Percentiles rank a stretch among this genome's conserved stretches.
Conservation (phyloP, 2,113 vertebrate species). For the Ameiurus melas region DNA sequence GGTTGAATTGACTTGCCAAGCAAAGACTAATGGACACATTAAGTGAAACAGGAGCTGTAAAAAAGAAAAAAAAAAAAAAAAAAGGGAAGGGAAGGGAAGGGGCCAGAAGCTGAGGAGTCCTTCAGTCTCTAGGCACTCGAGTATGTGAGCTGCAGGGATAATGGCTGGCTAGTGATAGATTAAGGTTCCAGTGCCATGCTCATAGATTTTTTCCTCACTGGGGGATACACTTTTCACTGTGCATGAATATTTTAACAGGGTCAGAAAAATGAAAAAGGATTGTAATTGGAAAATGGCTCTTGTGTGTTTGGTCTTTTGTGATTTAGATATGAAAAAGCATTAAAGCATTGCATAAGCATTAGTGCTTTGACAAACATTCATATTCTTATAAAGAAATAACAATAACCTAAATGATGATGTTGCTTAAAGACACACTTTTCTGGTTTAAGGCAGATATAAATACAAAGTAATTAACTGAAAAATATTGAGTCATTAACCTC, state of each 20-base stretch:
- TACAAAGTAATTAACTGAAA: background rate
- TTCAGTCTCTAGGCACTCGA: slow-evolving; percentile 16
- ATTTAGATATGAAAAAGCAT: background rate
- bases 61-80: background rate
- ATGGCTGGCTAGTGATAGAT: slow-evolving; percentile 44
- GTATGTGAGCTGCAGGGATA: slow-evolving; percentile 24
- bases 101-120: slow-evolving; percentile 38
- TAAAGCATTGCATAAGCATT: background rate
- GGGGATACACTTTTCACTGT: slow-evolving; percentile 44
- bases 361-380: background rate
- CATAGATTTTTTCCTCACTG: slow-evolving; percentile 11
- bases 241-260: slow-evolving; percentile 51
- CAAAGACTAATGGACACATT: slow-evolving; percentile 35
- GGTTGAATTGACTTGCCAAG: slow-evolving; percentile 29
- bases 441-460: too few relatives aligned
- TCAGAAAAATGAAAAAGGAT: slow-evolving; percentile 32
- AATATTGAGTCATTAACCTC: background rate
- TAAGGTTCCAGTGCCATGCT: background rate
- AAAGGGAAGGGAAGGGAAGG: slow-evolving; percentile 25
- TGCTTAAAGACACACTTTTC: background rate
- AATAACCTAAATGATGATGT: background rate
- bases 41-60: slow-evolving; percentile 29
- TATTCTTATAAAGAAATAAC: background rate
- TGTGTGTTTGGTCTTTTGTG: slow-evolving; percentile 15
- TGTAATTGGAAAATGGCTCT: slow-evolving; percentile 23